These are phyloP conservation scores for Spilogale gracilis DNA, from an alignment of 2,113 vertebrate species.

Conservation along the genomic window DNA sequence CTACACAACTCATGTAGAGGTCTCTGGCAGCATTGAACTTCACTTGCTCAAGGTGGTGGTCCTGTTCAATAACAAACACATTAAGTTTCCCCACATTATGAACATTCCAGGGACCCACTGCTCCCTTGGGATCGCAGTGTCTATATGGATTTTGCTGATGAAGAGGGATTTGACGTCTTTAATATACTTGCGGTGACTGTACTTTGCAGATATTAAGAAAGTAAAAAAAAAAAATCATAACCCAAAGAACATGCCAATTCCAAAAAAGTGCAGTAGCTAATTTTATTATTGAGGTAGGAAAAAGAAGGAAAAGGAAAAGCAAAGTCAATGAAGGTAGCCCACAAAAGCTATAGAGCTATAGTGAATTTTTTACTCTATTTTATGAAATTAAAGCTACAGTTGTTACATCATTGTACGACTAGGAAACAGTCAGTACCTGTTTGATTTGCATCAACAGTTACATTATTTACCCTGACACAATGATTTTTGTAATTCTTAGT, in stretches of 20 bases:
- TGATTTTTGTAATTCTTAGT: background rate
- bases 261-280: background rate
- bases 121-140: background rate
- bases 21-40: background rate
- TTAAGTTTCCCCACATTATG: background rate
- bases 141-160: background rate
- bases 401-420: background rate
- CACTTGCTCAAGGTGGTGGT: background rate
- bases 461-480: background rate
- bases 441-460: background rate
- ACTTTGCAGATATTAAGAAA: background rate
- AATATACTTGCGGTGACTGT: background rate
- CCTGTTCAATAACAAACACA: background rate
- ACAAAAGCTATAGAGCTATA: background rate
- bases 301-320: background rate
- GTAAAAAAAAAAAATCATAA: background rate
- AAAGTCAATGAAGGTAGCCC: background rate
- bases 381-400: background rate
- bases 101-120: background rate
- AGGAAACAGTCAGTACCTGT: background rate
- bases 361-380: background rate
- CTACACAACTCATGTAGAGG: background rate
- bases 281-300: background rate
- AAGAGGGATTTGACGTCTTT: background rate
- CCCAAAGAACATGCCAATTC: background rate